Evolutionary conservation across 1,140 invertebrate genomes (phyloP).

Genomic region (Cydia strobilella): DNA sequence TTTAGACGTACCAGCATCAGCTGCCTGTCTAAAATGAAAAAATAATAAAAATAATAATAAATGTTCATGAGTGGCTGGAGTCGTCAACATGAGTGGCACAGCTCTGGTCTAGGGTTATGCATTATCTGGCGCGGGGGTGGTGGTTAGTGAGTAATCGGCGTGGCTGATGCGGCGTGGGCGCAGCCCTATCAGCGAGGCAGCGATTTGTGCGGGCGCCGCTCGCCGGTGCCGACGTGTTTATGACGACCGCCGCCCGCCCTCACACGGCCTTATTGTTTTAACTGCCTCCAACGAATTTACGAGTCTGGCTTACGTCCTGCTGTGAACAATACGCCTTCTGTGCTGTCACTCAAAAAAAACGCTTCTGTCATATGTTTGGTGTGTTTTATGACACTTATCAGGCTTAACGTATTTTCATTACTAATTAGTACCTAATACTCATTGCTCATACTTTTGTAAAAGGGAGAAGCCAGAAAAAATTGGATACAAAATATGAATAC

Average conservation of each 20-base stretch:
- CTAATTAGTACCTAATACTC: background rate
- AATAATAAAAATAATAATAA: no score
- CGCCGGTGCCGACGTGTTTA: conserved; percentile 71
- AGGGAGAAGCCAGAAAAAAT: no score
- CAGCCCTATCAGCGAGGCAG: conserved; percentile 39
- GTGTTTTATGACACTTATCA: background rate
- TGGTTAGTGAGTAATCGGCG: conserved; percentile 63
- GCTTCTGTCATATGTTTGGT: conserved; percentile 5
- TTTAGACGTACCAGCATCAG: no score
- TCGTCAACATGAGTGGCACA: background rate
- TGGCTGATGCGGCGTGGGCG: conserved; percentile 35
- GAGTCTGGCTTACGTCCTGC: conserved; percentile 50
- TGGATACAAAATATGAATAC: no score
- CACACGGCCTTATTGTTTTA: conserved; percentile 71
- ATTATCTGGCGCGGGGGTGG: conserved; percentile 57
- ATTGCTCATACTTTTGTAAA: no score
- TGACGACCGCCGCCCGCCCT: conserved; percentile 66
- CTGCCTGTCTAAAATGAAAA: no score
- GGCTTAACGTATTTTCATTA: background rate
- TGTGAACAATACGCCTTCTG: conserved; percentile 53
- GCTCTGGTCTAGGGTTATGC: conserved; percentile 35
- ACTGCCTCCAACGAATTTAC: conserved; percentile 70
- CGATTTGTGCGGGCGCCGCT: conserved; percentile 64
- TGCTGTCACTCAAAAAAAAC: conserved; percentile 32
- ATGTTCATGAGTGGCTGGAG: background rate